Percentiles rank a stretch among this genome's conserved stretches.
phyloP scores from a whole-genome alignment of 1,140 invertebrate species.

The Drosophila nasuta region DNA sequence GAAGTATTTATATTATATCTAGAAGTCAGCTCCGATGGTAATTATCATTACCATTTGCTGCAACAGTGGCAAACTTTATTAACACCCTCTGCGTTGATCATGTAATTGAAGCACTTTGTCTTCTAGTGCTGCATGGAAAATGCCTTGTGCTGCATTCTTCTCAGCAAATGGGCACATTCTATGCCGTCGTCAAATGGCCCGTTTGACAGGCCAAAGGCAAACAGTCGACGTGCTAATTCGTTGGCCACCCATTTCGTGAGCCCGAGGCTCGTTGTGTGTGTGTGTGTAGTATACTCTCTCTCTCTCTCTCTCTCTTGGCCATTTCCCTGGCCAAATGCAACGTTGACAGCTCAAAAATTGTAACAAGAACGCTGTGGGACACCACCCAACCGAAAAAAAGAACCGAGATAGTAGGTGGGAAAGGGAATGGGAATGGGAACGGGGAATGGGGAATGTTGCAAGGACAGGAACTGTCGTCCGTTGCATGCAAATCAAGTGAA shows the following conservation, averaged over 20 bases:
- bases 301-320: not conserved
- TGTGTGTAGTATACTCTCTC: not conserved
- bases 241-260: constrained; percentile 56
- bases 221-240: constrained; percentile 68
- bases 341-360: constrained; percentile 47
- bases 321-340: constrained; percentile 16
- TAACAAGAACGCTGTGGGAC: constrained; percentile 28
- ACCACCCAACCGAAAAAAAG: not conserved
- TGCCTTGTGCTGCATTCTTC: not conserved
- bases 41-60: no score
- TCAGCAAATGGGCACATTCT: not conserved
- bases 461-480: not conserved
- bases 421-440: not conserved
- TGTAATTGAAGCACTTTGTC: not conserved
- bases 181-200: constrained; percentile 4
- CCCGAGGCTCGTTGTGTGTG: constrained; percentile 49
- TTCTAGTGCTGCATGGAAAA: not conserved
- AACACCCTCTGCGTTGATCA: no score
- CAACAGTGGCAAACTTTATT: no score
- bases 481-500: constrained; percentile 45
- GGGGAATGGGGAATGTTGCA: not conserved
- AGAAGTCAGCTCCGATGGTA: no score
- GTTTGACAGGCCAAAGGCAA: constrained; percentile 43
- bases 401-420: not conserved
- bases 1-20: no score